phyloP scores from a whole-genome alignment of 2,888 invertebrate genomes.

The Polietes domitor region DNA sequence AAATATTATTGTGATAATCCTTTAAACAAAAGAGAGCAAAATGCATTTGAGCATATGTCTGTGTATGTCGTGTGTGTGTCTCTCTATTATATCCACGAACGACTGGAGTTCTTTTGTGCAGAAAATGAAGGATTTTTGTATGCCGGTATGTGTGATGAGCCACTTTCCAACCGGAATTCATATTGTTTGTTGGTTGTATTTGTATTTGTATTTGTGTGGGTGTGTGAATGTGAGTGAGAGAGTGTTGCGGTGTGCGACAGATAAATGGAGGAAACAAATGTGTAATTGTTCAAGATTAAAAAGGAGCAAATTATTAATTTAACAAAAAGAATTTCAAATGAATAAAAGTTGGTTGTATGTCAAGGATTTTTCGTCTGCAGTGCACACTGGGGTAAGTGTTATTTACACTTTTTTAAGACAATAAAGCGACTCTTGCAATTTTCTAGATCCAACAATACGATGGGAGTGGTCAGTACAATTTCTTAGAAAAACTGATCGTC shows the following conservation, averaged over 20 bases:
- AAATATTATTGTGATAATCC: slow-evolving; percentile 51
- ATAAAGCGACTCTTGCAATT: too few species aligned
- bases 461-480: too few species aligned
- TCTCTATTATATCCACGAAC: not conserved
- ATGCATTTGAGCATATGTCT: not conserved
- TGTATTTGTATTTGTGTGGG: slow-evolving; percentile 54
- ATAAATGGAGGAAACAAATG: slow-evolving; percentile 37
- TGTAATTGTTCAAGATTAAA: slow-evolving; percentile 31
- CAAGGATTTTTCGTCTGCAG: too few species aligned
- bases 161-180: not conserved
- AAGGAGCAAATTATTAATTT: slow-evolving; percentile 1
- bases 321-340: not conserved
- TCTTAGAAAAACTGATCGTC: too few species aligned
- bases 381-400: too few species aligned
- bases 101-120: slow-evolving; percentile 18
- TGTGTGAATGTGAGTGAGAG: slow-evolving; percentile 27
- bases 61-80: not conserved
- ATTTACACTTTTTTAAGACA: too few species aligned
- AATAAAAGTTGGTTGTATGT: not conserved
- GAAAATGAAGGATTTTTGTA: not conserved
- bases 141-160: not conserved
- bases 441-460: too few species aligned
- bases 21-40: slow-evolving; percentile 21
- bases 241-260: slow-evolving; percentile 59
- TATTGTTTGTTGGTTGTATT: slow-evolving; percentile 22